A percentile compares a stretch with the other conserved stretches of the same genome.
Conservation (phyloP, 2,113 vertebrate species). For the Osmerus mordax region DNA sequence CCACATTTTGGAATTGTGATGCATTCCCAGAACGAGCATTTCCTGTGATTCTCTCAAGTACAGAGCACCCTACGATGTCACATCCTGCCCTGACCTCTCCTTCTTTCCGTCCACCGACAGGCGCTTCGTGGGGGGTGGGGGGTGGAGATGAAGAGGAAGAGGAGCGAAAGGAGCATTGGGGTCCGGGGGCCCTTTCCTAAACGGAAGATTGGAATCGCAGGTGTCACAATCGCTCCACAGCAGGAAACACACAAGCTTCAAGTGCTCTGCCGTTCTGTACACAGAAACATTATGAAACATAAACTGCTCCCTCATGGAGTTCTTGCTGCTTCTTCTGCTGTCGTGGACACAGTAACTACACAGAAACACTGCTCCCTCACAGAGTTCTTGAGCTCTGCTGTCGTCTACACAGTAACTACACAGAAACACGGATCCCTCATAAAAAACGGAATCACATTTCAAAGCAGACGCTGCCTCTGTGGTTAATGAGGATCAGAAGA, state of each 20-base stretch:
- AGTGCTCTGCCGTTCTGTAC: too few relatives aligned
- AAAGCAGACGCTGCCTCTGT: neutral
- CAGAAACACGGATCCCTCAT: too few relatives aligned
- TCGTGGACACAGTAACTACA: too few relatives aligned
- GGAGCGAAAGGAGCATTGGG: constrained; percentile 68
- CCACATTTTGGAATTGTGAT: neutral
- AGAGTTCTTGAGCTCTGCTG: too few relatives aligned
- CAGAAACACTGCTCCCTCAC: too few relatives aligned
- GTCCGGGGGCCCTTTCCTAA: constrained; percentile 70
- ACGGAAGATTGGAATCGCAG: constrained; percentile 38
- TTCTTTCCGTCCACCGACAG: constrained; percentile 53
- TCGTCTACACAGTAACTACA: too few relatives aligned
- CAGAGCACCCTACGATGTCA: constrained; percentile 5
- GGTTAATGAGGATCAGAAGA: neutral
- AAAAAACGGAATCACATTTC: neutral
- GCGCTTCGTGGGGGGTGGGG: constrained; percentile 53
- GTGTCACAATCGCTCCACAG: neutral
- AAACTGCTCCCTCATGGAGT: too few relatives aligned
- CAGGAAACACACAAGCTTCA: too few relatives aligned
- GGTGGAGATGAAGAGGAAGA: constrained; percentile 69
- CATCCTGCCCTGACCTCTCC: constrained; percentile 55
- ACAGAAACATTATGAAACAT: too few relatives aligned
- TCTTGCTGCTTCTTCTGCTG: too few relatives aligned
- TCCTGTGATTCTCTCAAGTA: neutral
- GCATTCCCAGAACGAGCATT: constrained; percentile 17